These are phyloP conservation scores for Drosophila kanekoi DNA, from an alignment of 2,888 invertebrate genomes.

Conservation along the genomic window DNA sequence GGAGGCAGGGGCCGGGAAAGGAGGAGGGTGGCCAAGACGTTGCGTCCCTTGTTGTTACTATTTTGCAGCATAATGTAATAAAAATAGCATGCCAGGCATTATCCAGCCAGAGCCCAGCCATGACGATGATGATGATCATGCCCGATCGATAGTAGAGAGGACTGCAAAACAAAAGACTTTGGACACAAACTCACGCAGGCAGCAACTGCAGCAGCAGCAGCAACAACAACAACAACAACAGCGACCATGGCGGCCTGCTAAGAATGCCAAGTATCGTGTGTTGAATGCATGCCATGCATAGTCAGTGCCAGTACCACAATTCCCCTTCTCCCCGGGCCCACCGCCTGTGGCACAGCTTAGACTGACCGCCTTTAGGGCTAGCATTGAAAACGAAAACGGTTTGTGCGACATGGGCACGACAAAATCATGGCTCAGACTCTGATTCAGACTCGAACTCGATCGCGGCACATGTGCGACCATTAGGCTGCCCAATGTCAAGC, in stretches of 20 bases:
- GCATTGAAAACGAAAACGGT: constrained; percentile 79
- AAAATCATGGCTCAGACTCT: constrained; percentile 68
- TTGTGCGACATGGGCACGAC: constrained; percentile 77
- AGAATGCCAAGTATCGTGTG: constrained; percentile 81
- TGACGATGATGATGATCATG: constrained; percentile 67
- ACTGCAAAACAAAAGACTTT: constrained; percentile 77
- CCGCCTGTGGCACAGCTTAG: constrained; percentile 18
- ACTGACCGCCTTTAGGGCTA: constrained; percentile 73
- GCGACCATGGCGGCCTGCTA: constrained; percentile 66
- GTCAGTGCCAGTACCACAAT: constrained; percentile 43
- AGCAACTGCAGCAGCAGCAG: constrained; percentile 28
- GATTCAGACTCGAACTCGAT: constrained; percentile 37
- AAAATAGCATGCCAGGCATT: constrained; percentile 76
- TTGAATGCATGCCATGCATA: constrained; percentile 80
- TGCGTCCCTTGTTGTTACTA: constrained; percentile 75
- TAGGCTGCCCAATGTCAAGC: constrained; percentile 58
- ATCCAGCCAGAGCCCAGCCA: constrained; percentile 57
- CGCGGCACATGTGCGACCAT: constrained; percentile 51
- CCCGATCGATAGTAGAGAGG: constrained; percentile 72
- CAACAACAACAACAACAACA: constrained; percentile 22
- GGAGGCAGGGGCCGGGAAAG: neutral
- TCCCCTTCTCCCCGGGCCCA: neutral
- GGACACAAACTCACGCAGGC: constrained; percentile 78
- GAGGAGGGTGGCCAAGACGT: constrained; percentile 2
- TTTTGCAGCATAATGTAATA: constrained; percentile 80